Conservation (phyloP, 2,888 invertebrate genomes). For the Spicauda simplicius region DNA sequence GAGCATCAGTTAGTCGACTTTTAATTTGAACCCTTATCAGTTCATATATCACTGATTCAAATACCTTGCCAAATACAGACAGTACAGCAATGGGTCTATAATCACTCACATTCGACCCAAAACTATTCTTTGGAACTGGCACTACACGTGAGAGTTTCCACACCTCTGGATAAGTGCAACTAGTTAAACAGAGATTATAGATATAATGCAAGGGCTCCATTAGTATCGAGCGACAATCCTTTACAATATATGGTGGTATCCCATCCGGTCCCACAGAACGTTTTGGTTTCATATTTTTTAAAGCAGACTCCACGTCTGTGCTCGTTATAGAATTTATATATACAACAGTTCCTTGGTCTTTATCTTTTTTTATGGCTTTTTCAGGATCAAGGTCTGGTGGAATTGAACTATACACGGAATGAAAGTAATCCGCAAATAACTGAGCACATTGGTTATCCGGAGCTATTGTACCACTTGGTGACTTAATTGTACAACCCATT, state of each 20-base stretch:
- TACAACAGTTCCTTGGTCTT: background rate
- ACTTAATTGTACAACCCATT: too few species aligned
- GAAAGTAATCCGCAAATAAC: conserved; percentile 5
- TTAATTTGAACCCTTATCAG: background rate
- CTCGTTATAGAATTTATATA: background rate
- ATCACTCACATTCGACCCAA: too few species aligned
- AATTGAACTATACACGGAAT: background rate
- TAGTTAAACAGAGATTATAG: background rate
- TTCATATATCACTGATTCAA: background rate
- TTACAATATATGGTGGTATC: conserved; percentile 15
- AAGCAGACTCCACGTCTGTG: background rate
- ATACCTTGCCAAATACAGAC: conserved; percentile 12
- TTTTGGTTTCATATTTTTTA: conserved; percentile 7
- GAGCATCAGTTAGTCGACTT: background rate
- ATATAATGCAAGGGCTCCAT: background rate
- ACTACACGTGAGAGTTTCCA: too few species aligned
- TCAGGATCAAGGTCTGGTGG: background rate
- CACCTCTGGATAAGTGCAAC: too few species aligned
- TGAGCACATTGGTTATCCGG: conserved; percentile 7
- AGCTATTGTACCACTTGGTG: background rate
- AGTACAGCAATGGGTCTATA: background rate
- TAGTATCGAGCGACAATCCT: background rate
- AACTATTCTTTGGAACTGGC: too few species aligned
- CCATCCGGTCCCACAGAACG: conserved; percentile 13
- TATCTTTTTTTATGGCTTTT: background rate